Evolutionary conservation across 2,888 invertebrate species (phyloP).

Genomic region (Noctuana brunneofusca): DNA sequence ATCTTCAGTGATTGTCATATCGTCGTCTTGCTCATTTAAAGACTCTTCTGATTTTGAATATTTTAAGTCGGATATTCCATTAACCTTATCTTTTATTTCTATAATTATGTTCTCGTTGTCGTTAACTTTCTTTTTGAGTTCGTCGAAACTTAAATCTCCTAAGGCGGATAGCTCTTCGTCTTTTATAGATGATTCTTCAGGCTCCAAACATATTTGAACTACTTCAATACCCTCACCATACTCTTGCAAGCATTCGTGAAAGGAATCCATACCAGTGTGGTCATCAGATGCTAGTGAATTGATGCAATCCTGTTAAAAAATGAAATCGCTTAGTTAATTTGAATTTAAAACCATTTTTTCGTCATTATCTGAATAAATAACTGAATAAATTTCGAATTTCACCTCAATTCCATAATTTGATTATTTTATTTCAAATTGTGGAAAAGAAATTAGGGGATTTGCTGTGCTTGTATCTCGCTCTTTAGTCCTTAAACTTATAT

Average conservation of each 20-base stretch:
- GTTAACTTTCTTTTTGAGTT: conserved; percentile 55
- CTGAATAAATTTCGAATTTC: too few species aligned
- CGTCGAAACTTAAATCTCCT: conserved; percentile 73
- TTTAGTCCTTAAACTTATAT: too few species aligned
- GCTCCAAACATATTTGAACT: conserved; percentile 84
- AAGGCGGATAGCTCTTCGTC: conserved; percentile 76
- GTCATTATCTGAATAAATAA: too few species aligned
- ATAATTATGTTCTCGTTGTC: conserved; percentile 41
- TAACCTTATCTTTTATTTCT: conserved; percentile 50
- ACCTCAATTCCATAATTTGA: too few species aligned
- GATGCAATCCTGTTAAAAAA: conserved; percentile 72
- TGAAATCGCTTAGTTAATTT: background rate
- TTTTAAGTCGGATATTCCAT: conserved; percentile 61
- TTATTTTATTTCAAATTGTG: too few species aligned
- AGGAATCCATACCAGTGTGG: conserved; percentile 85
- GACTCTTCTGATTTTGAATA: conserved; percentile 73
- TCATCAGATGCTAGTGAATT: conserved; percentile 84
- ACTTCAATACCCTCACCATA: conserved; percentile 85
- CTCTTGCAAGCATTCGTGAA: conserved; percentile 85
- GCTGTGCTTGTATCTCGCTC: too few species aligned
- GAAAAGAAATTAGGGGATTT: too few species aligned
- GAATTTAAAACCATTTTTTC: background rate
- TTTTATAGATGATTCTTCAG: conserved; percentile 81
- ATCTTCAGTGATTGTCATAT: conserved; percentile 79
- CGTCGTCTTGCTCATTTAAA: conserved; percentile 72